Conservation (phyloP, 1,140 invertebrate species). For the Anthonomus grandis region DNA sequence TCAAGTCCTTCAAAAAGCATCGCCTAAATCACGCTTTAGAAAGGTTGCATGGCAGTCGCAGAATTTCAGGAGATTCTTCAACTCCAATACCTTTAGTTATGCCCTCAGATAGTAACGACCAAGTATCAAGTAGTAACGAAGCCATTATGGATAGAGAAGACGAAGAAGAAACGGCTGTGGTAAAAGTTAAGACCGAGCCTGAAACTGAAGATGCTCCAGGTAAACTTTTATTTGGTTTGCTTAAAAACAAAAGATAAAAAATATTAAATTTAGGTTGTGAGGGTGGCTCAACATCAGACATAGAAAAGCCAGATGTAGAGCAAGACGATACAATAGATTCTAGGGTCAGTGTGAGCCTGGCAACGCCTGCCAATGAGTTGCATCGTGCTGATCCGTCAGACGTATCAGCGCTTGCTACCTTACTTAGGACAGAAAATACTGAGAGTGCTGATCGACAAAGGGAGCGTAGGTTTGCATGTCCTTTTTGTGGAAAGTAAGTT, state of each 20-base stretch:
- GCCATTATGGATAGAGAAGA: constrained; percentile 37
- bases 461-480: constrained; percentile 72
- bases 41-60: constrained; percentile 66
- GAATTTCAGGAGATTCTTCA: constrained; percentile 8
- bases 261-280: constrained; percentile 28
- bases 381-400: constrained; percentile 36
- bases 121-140: constrained; percentile 47
- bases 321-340: constrained; percentile 70
- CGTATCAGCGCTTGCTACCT: constrained; percentile 12
- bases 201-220: constrained; percentile 29
- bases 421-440: constrained; percentile 57
- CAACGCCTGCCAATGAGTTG: constrained; percentile 33
- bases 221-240: too few relatives aligned
- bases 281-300: constrained; percentile 37
- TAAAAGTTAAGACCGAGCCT: constrained; percentile 34
- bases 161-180: constrained; percentile 21
- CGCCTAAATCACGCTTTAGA: constrained; percentile 81
- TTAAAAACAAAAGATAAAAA: neutral
- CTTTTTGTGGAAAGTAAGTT: constrained; percentile 75
- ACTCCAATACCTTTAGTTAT: neutral
- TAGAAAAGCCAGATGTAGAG: constrained; percentile 49
- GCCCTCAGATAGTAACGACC: constrained; percentile 35
- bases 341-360: constrained; percentile 50
- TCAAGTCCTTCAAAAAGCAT: constrained; percentile 88
- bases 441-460: constrained; percentile 63